phyloP scores from a whole-genome alignment of 2,797 vertebrate species.

The Lithobates pipiens region DNA sequence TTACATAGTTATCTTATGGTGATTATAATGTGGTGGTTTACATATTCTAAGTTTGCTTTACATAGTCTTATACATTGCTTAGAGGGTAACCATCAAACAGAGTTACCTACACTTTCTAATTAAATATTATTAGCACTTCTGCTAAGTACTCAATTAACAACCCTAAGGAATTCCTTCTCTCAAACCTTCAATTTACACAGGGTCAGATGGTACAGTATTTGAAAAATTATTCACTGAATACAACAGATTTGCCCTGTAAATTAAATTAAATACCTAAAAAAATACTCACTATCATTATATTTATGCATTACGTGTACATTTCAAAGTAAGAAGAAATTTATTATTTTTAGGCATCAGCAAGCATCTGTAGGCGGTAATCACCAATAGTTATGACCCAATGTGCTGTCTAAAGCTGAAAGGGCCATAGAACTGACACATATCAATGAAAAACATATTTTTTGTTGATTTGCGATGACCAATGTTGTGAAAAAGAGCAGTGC shows the following conservation, averaged over 20 bases:
- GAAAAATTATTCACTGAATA: neutral
- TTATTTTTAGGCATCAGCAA: conserved; percentile 24
- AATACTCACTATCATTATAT: neutral
- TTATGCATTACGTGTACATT: conserved; percentile 10
- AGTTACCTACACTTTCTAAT: conserved; percentile 38
- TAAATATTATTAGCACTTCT: conserved; percentile 44
- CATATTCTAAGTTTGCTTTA: neutral
- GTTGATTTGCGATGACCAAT: conserved; percentile 32
- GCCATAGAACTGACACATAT: conserved; percentile 35
- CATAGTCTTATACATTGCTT: conserved; percentile 22
- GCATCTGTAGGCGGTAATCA: conserved; percentile 13
- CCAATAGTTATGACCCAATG: conserved; percentile 6
- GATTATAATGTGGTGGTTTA: neutral
- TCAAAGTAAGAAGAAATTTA: conserved; percentile 15
- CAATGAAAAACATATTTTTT: conserved; percentile 33
- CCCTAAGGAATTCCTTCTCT: conserved; percentile 17
- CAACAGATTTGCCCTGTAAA: neutral
- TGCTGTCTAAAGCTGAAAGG: conserved; percentile 2
- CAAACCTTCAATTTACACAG: conserved; percentile 13
- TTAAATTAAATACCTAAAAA: neutral
- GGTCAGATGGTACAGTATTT: conserved; percentile 29
- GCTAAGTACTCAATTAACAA: conserved; percentile 40
- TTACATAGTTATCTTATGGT: neutral
- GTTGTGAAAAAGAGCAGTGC: conserved; percentile 51
- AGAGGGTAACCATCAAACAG: conserved; percentile 32